phyloP scores from a whole-genome alignment of 2,797 vertebrate species.

The Anas bernieri region DNA sequence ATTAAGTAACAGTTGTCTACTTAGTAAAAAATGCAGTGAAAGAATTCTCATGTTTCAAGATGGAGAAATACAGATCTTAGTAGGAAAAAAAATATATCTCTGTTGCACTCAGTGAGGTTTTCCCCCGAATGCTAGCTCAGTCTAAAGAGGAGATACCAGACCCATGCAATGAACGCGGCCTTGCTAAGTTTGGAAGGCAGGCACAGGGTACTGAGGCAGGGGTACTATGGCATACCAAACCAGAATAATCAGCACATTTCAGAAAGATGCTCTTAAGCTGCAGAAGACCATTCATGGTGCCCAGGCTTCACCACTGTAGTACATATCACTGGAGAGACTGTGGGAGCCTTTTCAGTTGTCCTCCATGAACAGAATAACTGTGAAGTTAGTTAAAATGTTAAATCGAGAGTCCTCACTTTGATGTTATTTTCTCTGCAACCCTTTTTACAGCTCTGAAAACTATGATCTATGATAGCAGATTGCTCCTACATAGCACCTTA shows the following conservation, averaged over 20 bases:
- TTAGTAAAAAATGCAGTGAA: conserved; percentile 3
- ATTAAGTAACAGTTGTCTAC: conserved; percentile 26
- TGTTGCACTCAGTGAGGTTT: neutral
- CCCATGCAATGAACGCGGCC: neutral
- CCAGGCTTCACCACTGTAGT: neutral
- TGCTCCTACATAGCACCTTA: neutral
- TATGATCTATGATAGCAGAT: neutral
- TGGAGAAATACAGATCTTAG: neutral
- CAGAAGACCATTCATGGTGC: neutral
- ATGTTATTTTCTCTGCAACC: neutral
- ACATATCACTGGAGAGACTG: neutral
- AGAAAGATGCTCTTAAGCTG: neutral
- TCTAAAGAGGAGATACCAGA: neutral
- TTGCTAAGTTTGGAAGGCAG: neutral
- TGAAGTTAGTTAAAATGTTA: neutral
- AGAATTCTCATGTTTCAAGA: neutral
- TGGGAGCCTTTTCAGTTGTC: neutral
- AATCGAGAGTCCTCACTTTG: neutral
- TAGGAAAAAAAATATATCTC: neutral
- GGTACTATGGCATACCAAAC: neutral
- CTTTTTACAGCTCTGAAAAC: neutral
- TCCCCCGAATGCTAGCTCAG: neutral
- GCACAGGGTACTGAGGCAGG: neutral
- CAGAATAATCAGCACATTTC: neutral
- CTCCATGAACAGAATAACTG: neutral